These are phyloP conservation scores for Aphelenchoides fujianensis DNA, from an alignment of 1,140 invertebrate species.

Conservation along the genomic window DNA sequence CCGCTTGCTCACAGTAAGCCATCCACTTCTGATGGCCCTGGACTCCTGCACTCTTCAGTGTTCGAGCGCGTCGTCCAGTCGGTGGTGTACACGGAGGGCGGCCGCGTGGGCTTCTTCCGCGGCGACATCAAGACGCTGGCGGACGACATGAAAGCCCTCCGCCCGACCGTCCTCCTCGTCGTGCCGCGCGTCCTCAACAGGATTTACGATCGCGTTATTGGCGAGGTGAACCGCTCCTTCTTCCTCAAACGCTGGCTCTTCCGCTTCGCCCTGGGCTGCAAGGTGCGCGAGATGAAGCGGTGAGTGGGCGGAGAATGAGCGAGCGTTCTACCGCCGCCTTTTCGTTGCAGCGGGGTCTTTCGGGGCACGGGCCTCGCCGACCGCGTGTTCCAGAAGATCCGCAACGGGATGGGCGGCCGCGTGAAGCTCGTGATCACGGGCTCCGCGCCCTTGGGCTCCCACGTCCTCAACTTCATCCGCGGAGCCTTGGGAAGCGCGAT, in stretches of 20 bases:
- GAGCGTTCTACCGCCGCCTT: neutral
- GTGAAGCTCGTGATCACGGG: conserved; percentile 88
- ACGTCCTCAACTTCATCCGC: conserved; percentile 86
- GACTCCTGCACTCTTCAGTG: too few species aligned
- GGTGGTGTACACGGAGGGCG: conserved; percentile 68
- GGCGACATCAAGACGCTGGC: conserved; percentile 84
- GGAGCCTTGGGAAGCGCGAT: conserved; percentile 85
- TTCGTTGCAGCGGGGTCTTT: conserved; percentile 49
- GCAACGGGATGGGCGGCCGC: conserved; percentile 76
- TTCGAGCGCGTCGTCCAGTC: conserved; percentile 67
- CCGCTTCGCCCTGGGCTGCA: conserved; percentile 48
- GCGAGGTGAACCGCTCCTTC: too few species aligned
- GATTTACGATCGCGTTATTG: conserved; percentile 76
- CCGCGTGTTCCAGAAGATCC: conserved; percentile 61
- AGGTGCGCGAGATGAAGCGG: conserved; percentile 50
- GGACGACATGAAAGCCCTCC: conserved; percentile 84
- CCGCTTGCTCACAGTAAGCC: conserved; percentile 93
- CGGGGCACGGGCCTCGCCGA: conserved; percentile 54
- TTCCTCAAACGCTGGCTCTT: too few species aligned
- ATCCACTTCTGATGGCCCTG: too few species aligned
- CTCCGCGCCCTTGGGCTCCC: conserved; percentile 85
- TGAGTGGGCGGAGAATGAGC: too few species aligned
- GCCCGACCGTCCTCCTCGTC: conserved; percentile 87
- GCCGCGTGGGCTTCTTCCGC: conserved; percentile 84
- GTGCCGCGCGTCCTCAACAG: conserved; percentile 89